Conservation (phyloP, 2,797 vertebrate genomes). For the Moxostoma hubbsi region DNA sequence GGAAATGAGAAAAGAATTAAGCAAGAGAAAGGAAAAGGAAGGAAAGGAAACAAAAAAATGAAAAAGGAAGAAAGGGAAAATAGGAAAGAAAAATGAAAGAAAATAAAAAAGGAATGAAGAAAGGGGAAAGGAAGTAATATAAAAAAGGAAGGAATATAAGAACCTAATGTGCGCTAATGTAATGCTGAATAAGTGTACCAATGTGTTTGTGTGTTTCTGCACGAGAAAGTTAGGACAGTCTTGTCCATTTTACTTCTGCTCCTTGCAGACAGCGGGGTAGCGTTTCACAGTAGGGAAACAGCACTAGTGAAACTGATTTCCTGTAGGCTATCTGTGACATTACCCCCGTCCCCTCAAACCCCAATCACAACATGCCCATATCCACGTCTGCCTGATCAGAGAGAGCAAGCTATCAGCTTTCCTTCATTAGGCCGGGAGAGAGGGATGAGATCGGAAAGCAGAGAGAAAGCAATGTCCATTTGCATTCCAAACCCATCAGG, state of each 20-base stretch:
- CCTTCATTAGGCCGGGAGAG: conserved; percentile 40
- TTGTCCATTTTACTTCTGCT: neutral
- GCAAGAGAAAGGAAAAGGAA: no score
- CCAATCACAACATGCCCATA: conserved; percentile 18
- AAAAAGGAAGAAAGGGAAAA: neutral
- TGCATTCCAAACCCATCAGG: conserved; percentile 43
- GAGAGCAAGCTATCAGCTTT: conserved; percentile 32
- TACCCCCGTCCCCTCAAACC: conserved; percentile 32
- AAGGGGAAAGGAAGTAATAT: neutral
- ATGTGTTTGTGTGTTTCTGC: neutral
- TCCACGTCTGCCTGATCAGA: conserved; percentile 32
- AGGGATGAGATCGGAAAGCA: conserved; percentile 8
- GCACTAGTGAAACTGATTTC: conserved; percentile 31
- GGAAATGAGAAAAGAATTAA: neutral
- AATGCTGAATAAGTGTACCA: neutral
- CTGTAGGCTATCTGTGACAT: conserved; percentile 34
- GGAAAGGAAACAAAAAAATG: no score
- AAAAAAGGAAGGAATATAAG: neutral
- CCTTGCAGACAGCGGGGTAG: neutral
- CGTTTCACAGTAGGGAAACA: conserved; percentile 2
- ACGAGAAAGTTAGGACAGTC: neutral
- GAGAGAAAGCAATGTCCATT: conserved; percentile 27
- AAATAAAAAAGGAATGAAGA: neutral
- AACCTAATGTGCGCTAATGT: no score
- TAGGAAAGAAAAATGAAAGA: neutral